Evolutionary conservation across 2,797 vertebrate species (phyloP).

Genomic region (Melanotaenia nigrans): DNA sequence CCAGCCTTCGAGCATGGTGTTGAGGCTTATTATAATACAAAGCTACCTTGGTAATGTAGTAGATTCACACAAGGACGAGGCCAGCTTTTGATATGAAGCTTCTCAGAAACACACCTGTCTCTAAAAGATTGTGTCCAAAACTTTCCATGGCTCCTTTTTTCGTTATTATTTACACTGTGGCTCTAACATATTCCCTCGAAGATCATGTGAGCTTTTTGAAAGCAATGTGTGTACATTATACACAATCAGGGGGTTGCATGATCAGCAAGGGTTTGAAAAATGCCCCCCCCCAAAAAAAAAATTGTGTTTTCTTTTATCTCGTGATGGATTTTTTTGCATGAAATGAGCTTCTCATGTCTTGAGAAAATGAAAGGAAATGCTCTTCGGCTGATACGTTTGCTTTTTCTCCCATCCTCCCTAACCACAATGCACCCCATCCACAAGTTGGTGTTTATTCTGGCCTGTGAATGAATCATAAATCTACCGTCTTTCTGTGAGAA

Average conservation of each 20-base stretch:
- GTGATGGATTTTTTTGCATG: slow-evolving; percentile 4
- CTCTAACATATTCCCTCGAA: background rate
- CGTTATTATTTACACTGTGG: background rate
- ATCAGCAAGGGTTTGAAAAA: slow-evolving; percentile 23
- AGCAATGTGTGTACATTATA: slow-evolving; percentile 3
- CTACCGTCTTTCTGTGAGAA: background rate
- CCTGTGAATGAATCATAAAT: background rate
- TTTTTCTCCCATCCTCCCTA: slow-evolving; percentile 4
- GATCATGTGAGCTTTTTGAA: background rate
- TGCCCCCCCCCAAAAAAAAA: background rate
- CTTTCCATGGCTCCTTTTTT: background rate
- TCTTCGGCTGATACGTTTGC: background rate
- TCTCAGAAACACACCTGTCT: background rate
- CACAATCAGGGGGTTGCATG: background rate
- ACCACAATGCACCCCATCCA: background rate
- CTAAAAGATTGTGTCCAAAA: background rate
- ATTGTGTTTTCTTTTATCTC: background rate
- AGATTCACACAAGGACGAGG: slow-evolving; percentile 15
- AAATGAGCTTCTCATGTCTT: slow-evolving; percentile 14
- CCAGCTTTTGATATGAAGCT: slow-evolving; percentile 4
- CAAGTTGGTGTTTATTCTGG: slow-evolving; percentile 12
- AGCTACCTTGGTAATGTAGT: background rate
- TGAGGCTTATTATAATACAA: slow-evolving; percentile 3
- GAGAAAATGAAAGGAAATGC: background rate
- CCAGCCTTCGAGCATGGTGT: slow-evolving; percentile 20